A percentile compares a stretch with the other conserved stretches of the same genome.
Conservation (phyloP, 2,113 vertebrate species). For the Pseudorhombus dupliciocellatus region DNA sequence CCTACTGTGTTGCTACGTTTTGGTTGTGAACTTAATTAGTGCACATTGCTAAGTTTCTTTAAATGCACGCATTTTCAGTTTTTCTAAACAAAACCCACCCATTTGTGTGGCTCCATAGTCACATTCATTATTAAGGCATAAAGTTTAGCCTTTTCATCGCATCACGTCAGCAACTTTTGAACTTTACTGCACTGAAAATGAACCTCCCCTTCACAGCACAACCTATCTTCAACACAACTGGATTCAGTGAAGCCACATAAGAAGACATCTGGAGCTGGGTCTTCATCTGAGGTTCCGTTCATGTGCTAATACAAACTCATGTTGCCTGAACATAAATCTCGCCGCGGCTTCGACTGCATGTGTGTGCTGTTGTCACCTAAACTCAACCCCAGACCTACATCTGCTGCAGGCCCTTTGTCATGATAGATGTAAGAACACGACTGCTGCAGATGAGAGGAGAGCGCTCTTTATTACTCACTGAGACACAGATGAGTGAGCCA, state of each 20-base stretch:
- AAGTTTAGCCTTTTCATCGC: neutral
- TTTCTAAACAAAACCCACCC: too few relatives aligned
- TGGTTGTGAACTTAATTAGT: too few relatives aligned
- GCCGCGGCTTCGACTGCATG: conserved; percentile 57
- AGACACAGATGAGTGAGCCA: conserved; percentile 30
- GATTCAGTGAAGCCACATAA: conserved; percentile 41
- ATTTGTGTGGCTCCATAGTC: neutral
- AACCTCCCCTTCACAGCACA: conserved; percentile 25
- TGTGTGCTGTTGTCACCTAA: conserved; percentile 56
- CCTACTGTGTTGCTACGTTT: too few relatives aligned
- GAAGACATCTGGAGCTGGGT: conserved; percentile 69
- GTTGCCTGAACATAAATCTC: conserved; percentile 68
- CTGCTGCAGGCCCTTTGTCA: conserved; percentile 32
- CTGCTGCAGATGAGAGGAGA: conserved; percentile 59
- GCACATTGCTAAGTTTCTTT: too few relatives aligned
- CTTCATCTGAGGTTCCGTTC: conserved; percentile 40
- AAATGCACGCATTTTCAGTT: too few relatives aligned
- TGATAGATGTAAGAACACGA: conserved; percentile 59
- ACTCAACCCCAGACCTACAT: conserved; percentile 52
- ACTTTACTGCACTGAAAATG: conserved; percentile 54
- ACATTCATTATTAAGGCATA: neutral
- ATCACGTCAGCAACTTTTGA: conserved; percentile 29
- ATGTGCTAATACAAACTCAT: conserved; percentile 57
- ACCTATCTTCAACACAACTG: conserved; percentile 30
- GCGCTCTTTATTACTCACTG: conserved; percentile 40